Evolutionary conservation across 2,797 vertebrate genomes (phyloP), one percentile per base, ranked within the genome.

Genomic region (Pipistrellus pygmaeus): DNA sequence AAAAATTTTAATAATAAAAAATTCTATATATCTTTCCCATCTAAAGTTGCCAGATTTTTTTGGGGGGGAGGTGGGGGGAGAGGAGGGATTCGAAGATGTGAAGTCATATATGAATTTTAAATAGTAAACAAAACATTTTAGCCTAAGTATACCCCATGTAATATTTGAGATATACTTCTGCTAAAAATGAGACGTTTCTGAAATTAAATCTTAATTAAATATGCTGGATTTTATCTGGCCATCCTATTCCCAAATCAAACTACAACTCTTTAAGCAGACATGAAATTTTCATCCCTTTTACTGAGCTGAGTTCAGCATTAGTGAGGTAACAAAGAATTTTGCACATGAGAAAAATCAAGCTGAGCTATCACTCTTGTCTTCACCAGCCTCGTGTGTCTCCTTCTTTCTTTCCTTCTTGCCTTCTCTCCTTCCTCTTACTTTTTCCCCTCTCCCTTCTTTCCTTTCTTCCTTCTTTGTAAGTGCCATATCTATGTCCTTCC

Each of bases 31-130:
- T 35, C 30, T n/a, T 78, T 64, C 3, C 32, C 14, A 88, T 8
- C 13, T 69, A 90, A 13, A 27, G 15, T 88, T 84, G 55, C 46
- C 72, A 95, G n/a, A 69, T 77, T 85, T 66, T 44, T 44, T 44
- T 44, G 8, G 44, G 9, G 44, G 44, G 44, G 44, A 2, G 10
- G 1, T 3, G 46, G 46, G 0, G 46, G 44, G 44, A 68, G 51
- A 21, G 53, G 10, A 0, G 23, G 1, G 4, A 27, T 12, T 25
- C 5, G 4, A 88, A 32, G 14, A 55, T 72, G 6, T 68, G 25
- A 48, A 69, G 25, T 64, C 81, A 88, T 55, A 51, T 83, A 14
- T 83, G 18, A 41, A 71, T 88, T 94, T 88, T 21, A 85, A 30
- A 80, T 80, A 69, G 64, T 76, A 4, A 80, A 78, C 30, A 78